Conservation (phyloP, 1,140 invertebrate genomes). For the Hylyphantes graminicola region DNA sequence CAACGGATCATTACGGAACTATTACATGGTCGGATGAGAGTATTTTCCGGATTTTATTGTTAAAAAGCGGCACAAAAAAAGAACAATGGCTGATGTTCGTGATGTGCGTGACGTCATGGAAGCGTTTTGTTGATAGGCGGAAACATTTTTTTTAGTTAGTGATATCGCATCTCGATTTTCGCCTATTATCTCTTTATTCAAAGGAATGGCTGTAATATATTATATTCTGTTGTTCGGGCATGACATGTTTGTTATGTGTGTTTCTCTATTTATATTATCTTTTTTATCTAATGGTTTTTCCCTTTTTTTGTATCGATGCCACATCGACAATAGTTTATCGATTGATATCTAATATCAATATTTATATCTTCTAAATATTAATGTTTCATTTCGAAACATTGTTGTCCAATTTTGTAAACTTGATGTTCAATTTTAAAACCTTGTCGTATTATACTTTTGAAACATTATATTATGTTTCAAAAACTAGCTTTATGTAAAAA, state of each 20-base stretch:
- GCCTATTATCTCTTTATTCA: slow-evolving; percentile 40
- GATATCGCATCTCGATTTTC: slow-evolving; percentile 2
- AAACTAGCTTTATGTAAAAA: too few species aligned
- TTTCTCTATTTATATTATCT: too few species aligned
- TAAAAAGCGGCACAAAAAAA: background rate
- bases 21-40: slow-evolving; percentile 47
- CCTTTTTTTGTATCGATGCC: too few species aligned
- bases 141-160: slow-evolving; percentile 34
- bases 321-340: too few species aligned
- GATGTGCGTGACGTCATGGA: slow-evolving; percentile 44
- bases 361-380: too few species aligned
- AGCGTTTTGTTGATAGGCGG: slow-evolving; percentile 37
- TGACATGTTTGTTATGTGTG: slow-evolving; percentile 20
- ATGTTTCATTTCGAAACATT: too few species aligned
- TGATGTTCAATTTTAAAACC: too few species aligned
- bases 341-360: too few species aligned
- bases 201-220: slow-evolving; percentile 35
- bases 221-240: slow-evolving; percentile 44
- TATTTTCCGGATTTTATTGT: slow-evolving; percentile 41
- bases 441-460: too few species aligned
- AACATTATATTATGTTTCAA: too few species aligned
- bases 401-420: too few species aligned
- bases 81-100: slow-evolving; percentile 39
- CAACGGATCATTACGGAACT: slow-evolving; percentile 58
- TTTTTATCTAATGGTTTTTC: too few species aligned